phyloP scores from a whole-genome alignment of 2,888 invertebrate genomes.

The Acanthacorydalis orientalis region DNA sequence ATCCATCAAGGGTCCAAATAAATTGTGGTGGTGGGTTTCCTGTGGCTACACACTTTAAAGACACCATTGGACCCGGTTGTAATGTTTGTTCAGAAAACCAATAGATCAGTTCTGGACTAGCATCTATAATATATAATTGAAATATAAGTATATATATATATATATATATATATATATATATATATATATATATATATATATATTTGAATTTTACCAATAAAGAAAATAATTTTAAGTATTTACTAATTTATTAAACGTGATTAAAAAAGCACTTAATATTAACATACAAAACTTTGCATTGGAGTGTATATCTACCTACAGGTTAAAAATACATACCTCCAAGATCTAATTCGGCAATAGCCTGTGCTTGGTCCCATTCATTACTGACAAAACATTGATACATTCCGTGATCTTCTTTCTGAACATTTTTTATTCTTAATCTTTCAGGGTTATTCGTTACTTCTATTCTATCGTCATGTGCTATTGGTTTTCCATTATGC shows the following conservation, averaged over 20 bases:
- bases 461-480: constrained; percentile 38
- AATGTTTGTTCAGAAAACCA: constrained; percentile 86
- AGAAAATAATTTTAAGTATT: too few species aligned
- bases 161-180: too few species aligned
- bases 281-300: not conserved
- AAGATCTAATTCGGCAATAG: constrained; percentile 61
- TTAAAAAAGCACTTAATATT: too few species aligned
- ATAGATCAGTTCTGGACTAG: constrained; percentile 75
- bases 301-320: not conserved
- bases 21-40: constrained; percentile 89
- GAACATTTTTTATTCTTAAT: constrained; percentile 39
- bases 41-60: constrained; percentile 84
- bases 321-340: constrained; percentile 41
- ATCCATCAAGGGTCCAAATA: constrained; percentile 79
- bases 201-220: too few species aligned
- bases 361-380: constrained; percentile 71
- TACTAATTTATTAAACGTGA: too few species aligned
- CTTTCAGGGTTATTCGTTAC: constrained; percentile 28
- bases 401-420: constrained; percentile 74
- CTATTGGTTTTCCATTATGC: constrained; percentile 53
- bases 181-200: too few species aligned
- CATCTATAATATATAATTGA: constrained; percentile 39
- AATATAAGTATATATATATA: too few species aligned
- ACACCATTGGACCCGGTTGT: constrained; percentile 80
- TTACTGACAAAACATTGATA: constrained; percentile 83